Percentiles rank a stretch among this genome's conserved stretches.
Evolutionary conservation across 1,140 invertebrate species (phyloP).

Genomic region (Macrotrachela quadricornifera): DNA sequence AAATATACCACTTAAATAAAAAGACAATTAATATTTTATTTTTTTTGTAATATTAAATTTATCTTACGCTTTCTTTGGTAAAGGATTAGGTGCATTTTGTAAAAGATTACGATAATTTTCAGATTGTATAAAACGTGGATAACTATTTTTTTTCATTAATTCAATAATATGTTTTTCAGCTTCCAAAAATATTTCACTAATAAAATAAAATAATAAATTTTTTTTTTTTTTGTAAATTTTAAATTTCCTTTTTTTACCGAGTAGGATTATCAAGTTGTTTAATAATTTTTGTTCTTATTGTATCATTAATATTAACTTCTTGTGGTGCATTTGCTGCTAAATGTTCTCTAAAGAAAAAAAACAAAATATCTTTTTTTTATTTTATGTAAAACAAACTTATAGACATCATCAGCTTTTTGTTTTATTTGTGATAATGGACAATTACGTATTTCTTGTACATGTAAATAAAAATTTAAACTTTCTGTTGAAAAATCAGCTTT

Average conservation of each 20-base stretch:
- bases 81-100: slow-evolving; percentile 54
- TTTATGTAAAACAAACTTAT: too few relatives aligned
- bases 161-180: slow-evolving; percentile 88
- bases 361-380: too few relatives aligned
- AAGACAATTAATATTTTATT: neutral
- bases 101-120: slow-evolving; percentile 73
- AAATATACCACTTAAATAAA: slow-evolving; percentile 6
- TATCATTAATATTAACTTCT: slow-evolving; percentile 9
- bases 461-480: slow-evolving; percentile 55
- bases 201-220: too few relatives aligned
- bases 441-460: too few relatives aligned
- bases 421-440: too few relatives aligned
- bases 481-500: slow-evolving; percentile 96
- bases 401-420: too few relatives aligned
- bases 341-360: neutral
- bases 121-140: slow-evolving; percentile 78
- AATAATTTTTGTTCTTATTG: slow-evolving; percentile 3
- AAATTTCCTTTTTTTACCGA: neutral
- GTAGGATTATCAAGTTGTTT: neutral
- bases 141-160: slow-evolving; percentile 93
- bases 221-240: neutral
- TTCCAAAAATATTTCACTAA: slow-evolving; percentile 58
- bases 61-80: slow-evolving; percentile 57
- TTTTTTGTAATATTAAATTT: too few relatives aligned
- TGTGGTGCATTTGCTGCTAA: slow-evolving; percentile 2